A percentile compares a stretch with the other conserved stretches of the same genome.
These are phyloP conservation scores for Callopanchax toddi DNA, from an alignment of 2,113 vertebrate species.

Conservation along the genomic window DNA sequence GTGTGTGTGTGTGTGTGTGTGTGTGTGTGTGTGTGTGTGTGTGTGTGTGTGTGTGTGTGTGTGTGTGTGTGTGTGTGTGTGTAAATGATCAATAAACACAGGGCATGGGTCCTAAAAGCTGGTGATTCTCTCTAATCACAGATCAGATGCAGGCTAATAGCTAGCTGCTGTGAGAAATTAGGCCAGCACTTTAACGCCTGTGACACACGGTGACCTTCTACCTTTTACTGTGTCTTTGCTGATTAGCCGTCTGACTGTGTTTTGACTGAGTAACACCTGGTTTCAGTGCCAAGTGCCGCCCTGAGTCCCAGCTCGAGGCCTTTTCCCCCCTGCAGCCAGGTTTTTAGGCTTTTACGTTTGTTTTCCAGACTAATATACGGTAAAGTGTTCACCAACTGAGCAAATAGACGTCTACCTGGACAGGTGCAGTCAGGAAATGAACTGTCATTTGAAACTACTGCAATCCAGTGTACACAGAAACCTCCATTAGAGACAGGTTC, in stretches of 20 bases:
- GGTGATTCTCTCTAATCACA: constrained; percentile 58
- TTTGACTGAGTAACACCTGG: constrained; percentile 68
- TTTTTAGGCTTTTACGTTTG: constrained; percentile 1
- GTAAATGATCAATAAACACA: constrained; percentile 55
- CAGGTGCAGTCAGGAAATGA: constrained; percentile 39
- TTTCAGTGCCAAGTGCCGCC: constrained; percentile 30
- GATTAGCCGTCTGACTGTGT: constrained; percentile 56
- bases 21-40: background rate
- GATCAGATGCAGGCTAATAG: constrained; percentile 45
- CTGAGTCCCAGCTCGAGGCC: background rate
- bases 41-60: background rate
- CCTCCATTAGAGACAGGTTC: constrained; percentile 31
- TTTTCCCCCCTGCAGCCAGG: background rate
- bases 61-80: background rate
- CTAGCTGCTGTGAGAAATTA: constrained; percentile 51
- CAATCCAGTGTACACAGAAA: constrained; percentile 36
- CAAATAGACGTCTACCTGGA: constrained; percentile 23
- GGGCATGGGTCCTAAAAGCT: constrained; percentile 44
- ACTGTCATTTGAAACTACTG: constrained; percentile 19
- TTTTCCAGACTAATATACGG: background rate
- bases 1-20: background rate
- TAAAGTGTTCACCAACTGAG: constrained; percentile 17
- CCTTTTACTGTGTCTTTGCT: constrained; percentile 44
- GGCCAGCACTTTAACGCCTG: constrained; percentile 36
- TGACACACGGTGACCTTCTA: constrained; percentile 52